A percentile compares a stretch with the other conserved stretches of the same genome.
phyloP scores from a whole-genome alignment of 64 coral and sea anemone species.

The Pocillopora damicornis region DNA sequence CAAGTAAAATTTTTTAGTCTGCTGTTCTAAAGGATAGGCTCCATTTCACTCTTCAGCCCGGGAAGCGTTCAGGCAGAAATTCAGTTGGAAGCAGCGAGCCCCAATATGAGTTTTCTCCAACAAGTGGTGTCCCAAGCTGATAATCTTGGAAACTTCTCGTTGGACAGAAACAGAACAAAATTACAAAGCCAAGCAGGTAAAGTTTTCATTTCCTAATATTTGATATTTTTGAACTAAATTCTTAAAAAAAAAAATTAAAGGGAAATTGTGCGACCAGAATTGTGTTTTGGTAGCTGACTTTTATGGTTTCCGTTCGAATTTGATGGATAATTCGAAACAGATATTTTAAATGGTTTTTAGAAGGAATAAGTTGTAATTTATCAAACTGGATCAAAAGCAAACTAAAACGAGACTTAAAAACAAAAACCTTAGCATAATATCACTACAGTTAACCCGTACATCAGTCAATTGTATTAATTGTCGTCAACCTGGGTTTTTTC shows the following conservation, averaged over 20 bases:
- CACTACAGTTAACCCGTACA: no score
- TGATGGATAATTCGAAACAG: no score
- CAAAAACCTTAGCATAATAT: no score
- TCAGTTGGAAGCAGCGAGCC: slow-evolving; percentile 4
- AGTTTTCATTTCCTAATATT: neutral
- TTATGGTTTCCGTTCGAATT: no score
- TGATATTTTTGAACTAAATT: neutral
- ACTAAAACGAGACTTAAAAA: no score
- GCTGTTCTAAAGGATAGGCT: neutral
- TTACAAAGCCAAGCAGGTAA: slow-evolving; percentile 12
- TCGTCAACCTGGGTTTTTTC: no score
- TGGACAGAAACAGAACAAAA: slow-evolving; percentile 16
- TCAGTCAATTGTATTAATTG: no score
- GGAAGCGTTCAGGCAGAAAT: slow-evolving; percentile 22
- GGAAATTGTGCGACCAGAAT: neutral
- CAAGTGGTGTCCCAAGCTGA: slow-evolving; percentile 1
- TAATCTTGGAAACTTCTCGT: slow-evolving; percentile 19
- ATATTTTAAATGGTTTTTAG: no score
- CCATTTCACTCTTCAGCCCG: neutral
- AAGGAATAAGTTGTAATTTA: no score
- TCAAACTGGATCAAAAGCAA: no score
- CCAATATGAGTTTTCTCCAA: slow-evolving; percentile 9
- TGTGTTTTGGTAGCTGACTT: neutral
- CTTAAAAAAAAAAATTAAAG: neutral
- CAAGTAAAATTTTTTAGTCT: no score